A percentile compares a stretch with the other conserved stretches of the same genome.
phyloP scores from a whole-genome alignment of 2,797 vertebrate genomes.

The Oreochromis mossambicus region DNA sequence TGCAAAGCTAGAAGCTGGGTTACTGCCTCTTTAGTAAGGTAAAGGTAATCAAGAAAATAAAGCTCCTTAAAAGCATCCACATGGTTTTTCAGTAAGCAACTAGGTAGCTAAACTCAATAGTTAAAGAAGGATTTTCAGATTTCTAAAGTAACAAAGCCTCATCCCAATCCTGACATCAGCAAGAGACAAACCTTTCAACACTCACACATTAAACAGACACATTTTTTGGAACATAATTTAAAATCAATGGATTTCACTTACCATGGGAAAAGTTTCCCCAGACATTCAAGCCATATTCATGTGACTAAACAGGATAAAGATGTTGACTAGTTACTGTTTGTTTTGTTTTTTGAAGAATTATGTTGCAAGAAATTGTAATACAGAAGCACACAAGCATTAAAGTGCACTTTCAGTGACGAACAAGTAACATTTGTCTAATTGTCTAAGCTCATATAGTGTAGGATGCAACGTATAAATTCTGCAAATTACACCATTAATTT shows the following conservation, averaged over 20 bases:
- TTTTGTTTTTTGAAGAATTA: background rate
- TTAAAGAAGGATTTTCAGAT: background rate
- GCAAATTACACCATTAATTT: background rate
- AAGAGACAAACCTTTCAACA: background rate
- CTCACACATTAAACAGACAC: background rate
- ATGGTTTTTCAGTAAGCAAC: background rate
- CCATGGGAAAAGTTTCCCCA: rapidly evolving
- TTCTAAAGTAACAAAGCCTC: background rate
- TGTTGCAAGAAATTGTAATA: background rate
- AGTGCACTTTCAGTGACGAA: background rate
- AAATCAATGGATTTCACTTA: background rate
- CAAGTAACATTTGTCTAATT: background rate
- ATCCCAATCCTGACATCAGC: background rate
- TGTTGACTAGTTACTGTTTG: background rate
- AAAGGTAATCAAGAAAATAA: background rate
- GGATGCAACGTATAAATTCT: background rate
- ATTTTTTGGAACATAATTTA: background rate
- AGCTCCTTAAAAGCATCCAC: background rate
- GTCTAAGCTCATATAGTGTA: background rate
- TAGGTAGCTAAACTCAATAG: background rate
- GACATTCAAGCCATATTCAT: background rate
- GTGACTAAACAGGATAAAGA: background rate
- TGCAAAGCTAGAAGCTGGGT: background rate
- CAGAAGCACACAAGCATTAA: background rate
- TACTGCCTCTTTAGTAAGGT: background rate